Base-by-base conservation (phyloP, 1,140 invertebrate species). In the Eulimnadia texana region DNA sequence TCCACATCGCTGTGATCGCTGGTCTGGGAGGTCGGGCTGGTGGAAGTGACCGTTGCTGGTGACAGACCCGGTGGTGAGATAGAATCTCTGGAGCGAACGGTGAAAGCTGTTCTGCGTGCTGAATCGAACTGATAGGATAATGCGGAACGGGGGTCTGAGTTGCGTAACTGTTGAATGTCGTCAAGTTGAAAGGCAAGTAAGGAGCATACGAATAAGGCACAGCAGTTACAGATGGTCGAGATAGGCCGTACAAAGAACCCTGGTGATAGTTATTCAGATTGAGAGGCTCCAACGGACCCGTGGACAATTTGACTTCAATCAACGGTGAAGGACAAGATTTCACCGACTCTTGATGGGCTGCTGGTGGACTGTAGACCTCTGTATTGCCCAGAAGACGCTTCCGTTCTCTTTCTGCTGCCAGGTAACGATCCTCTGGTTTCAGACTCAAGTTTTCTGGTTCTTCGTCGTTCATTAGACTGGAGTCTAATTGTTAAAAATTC, bases 391-490 rank as follows among this genome's bases (percentile, higher is more conserved):
- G 74, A 13, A 28, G 56, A 63, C 79, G 77, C 66, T 74, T 76
- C 71, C 72, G 64, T 77, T 79, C 62, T 78, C 77, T 47, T 23
- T 60, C 58, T 19, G 56, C 47, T 11, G 58, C 54, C n/a, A 59
- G 50, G 13, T 20, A 58, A 6, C 50, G 53, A 29, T 91, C 88
- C 73, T 90, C 84, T 0, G 86, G 88, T 71, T 91, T 92, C 6
- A 88, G 87, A 67, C 87, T 89, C 58, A 91, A 73, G 71, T 92
- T 90, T 75, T 92, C 84, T 19, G 84, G 80, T 66, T 81, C 78
- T 69, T 84, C 80, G 62, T 42, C 33, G 16, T 42, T n/a, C n/a
- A n/a, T n/a, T n/a, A n/a, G n/a, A n/a, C n/a, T n/a, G n/a, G n/a
- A n/a, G n/a, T n/a, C n/a, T n/a, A n/a, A n/a, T n/a, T n/a, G n/a